Conservation (phyloP, 2,113 vertebrate genomes). For the Periophthalmodon schlosseri region DNA sequence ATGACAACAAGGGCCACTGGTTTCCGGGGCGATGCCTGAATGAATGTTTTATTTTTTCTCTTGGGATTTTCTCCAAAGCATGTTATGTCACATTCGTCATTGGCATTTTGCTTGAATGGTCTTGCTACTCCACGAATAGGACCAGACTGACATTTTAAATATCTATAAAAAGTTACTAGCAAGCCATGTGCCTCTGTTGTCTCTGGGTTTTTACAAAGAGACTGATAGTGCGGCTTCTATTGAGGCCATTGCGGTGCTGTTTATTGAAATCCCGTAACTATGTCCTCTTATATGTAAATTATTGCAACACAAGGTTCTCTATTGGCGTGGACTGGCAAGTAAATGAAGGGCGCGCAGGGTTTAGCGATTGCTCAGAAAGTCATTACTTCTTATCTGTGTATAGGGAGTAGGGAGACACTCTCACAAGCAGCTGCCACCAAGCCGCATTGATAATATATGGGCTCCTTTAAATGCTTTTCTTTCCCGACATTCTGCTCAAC, state of each 20-base stretch:
- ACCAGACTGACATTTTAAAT: constrained; percentile 44
- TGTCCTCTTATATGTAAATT: constrained; percentile 33
- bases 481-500: constrained; percentile 21
- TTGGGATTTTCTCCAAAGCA: constrained; percentile 22
- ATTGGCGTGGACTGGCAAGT: constrained; percentile 50
- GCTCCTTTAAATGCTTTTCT: constrained; percentile 34
- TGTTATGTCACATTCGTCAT: constrained; percentile 23
- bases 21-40: constrained; percentile 48
- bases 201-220: constrained; percentile 22
- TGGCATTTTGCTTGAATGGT: constrained; percentile 9
- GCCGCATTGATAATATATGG: constrained; percentile 42
- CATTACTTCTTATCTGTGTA: constrained; percentile 73
- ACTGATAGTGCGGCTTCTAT: constrained; percentile 24
- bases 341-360: constrained; percentile 36
- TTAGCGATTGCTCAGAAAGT: constrained; percentile 59
- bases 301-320: constrained; percentile 27
- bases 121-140: constrained; percentile 24
- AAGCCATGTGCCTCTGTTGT: constrained; percentile 17
- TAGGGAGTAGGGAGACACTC: constrained; percentile 14
- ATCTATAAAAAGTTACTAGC: constrained; percentile 31
- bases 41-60: constrained; percentile 21
- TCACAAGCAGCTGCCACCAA: constrained; percentile 9
- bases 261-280: constrained; percentile 55
- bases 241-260: constrained; percentile 33
- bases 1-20: constrained; percentile 55